Base-by-base conservation (phyloP, 2,888 invertebrate species). In the Ophioninae sp. region DNA sequence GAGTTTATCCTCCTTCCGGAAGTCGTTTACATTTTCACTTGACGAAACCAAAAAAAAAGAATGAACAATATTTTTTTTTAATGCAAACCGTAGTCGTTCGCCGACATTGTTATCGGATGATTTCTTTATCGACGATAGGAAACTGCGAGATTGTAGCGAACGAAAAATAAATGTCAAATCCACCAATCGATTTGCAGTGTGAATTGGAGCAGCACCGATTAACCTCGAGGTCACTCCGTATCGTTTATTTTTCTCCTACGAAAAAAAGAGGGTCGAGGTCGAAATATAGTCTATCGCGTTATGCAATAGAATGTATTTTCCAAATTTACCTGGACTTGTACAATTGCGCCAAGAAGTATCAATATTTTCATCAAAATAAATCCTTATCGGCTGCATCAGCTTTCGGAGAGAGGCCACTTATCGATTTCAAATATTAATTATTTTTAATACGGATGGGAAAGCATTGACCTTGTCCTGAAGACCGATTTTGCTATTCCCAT, bases 391-490 rank as follows among this genome's bases (percentile, higher is more conserved):
- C 7, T 39, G 20, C 1, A 65, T 21, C 17, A 30, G 21, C 39
- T 64, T 69, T 57, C 20, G 37, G 57, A 74, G 57, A 39, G 56
- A 56, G n/a, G n/a, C 39, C 69, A 44, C 30, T 80, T 59, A 10
- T 41, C 30, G 30, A 20, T 41, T 68, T 56, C 17, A n/a, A 13
- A 69, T 17, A 23, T 72, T 30, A 10, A 67, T 56, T 68, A 72
- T 50, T 5, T 8, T 17, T 50, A 10, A 78, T 73, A 50, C 77
- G 62, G 50, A 57, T 10, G 61, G 23, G 70, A 41, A 68, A 81
- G 65, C 80, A 77, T 77, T 83, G 83, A 83, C 74, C 83, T 83
- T 83, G 83, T 73, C 79, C 79, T 80, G 56, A 62, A 67, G 17
- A 62, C 10, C 50, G 62, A 79, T 67, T 73, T 72, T 77, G 44